Evolutionary conservation across 2,888 invertebrate species (phyloP), one percentile per base, ranked within the genome.

Genomic region (Hirtodrosophila histrioides): DNA sequence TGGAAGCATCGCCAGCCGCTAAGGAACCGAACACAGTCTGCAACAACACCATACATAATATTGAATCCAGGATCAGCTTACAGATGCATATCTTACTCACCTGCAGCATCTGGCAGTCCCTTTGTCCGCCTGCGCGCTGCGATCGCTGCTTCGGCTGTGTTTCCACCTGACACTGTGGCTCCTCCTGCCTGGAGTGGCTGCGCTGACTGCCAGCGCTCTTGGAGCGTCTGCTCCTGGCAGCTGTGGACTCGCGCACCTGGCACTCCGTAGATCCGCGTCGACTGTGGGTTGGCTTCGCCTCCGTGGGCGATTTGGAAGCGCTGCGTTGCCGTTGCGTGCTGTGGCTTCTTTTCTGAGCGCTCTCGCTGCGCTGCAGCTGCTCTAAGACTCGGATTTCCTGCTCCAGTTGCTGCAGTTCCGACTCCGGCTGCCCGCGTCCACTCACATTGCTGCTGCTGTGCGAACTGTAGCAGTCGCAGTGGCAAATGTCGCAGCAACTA

Each of bases 401-500:
- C 9, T 67, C 69, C 56, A 78, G 35, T 41, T 72, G 68, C 36
- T 56, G 27, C 58, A 62, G 43, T 12, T 56, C 78, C 54, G 56
- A 35, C 44, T 48, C 49, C 31, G 50, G 17, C 27, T 37, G 46
- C 3, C 11, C 46, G 12, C 68, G 60, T 27, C 68, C 74, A 37
- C 71, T 76, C n/a, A 24, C 62, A 39, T 73, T 78, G 44, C 72
- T 70, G 64, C 88, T 86, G 55, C 86, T 80, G 64, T 91, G 91
- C 27, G 90, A 89, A 58, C 86, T 90, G 60, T 89, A 90, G 49
- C 91, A 91, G 71, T 91, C 91, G 57, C 91, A 91, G 51, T 90
- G 90, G 57, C 91, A 91, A 62, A 91, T 89, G 49, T 90, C 89
- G 65, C 91, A 91, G 41, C 91, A 91, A 61, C 89, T 91, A 54